Conservation (phyloP, 2,888 invertebrate genomes). For the Alviniconcha strummeri region DNA sequence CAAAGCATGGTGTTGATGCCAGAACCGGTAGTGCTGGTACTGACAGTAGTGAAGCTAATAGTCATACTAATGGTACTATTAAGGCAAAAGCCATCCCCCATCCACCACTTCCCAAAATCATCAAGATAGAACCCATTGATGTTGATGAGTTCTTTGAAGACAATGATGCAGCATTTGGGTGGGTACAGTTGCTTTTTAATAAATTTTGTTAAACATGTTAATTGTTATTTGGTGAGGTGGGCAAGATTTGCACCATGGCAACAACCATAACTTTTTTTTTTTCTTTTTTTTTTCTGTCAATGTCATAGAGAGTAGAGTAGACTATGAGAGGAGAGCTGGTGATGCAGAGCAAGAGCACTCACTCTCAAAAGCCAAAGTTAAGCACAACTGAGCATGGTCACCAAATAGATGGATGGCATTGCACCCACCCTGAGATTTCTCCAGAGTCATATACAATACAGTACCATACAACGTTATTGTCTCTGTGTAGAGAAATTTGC, state of each 20-base stretch:
- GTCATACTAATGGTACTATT: not conserved
- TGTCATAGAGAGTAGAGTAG: no score
- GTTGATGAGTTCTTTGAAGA: slow-evolving; percentile 8
- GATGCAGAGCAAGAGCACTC: no score
- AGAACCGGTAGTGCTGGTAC: not conserved
- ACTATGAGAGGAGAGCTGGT: no score
- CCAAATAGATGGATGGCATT: no score
- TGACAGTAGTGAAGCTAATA: not conserved
- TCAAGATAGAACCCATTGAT: not conserved
- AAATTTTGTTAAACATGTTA: not conserved
- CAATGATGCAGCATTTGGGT: slow-evolving; percentile 1
- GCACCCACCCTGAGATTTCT: no score
- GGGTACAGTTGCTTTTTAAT: not conserved
- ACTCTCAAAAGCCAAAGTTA: no score
- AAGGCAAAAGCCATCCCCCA: not conserved
- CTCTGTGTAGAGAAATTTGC: no score
- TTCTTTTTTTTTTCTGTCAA: not conserved
- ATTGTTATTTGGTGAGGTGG: not conserved
- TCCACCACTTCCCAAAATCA: not conserved
- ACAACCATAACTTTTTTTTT: not conserved
- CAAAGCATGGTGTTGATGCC: not conserved
- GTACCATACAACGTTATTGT: no score
- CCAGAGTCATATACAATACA: no score
- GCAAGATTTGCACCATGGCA: not conserved
- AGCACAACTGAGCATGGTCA: no score